Percentiles rank a stretch among this genome's conserved stretches.
phyloP scores from a whole-genome alignment of 2,888 invertebrate genomes.

The Drosophila setosimentum region DNA sequence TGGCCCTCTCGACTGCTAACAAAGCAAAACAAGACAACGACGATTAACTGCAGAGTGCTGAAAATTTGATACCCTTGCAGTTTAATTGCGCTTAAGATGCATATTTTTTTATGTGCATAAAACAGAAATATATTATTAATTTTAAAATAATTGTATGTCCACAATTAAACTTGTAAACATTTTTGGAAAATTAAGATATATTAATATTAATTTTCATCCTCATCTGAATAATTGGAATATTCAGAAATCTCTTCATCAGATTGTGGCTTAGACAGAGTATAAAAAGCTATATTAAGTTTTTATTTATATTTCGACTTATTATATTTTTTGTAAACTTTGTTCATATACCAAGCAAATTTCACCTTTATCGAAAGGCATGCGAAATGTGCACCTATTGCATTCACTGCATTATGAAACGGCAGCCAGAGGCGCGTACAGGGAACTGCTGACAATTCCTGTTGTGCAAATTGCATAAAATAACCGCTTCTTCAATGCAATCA shows the following conservation, averaged over 20 bases:
- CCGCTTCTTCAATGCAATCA: constrained; percentile 64
- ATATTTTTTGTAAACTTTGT: constrained; percentile 35
- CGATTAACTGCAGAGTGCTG: background rate
- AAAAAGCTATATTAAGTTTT: constrained; percentile 42
- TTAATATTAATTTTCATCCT: background rate
- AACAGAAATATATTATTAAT: background rate
- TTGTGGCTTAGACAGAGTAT: background rate
- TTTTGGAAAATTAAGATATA: background rate
- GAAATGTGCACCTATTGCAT: constrained; percentile 43
- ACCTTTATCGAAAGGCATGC: constrained; percentile 59
- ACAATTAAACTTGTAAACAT: background rate
- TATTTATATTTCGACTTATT: constrained; percentile 31
- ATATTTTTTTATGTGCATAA: background rate
- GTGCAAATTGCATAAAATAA: constrained; percentile 68
- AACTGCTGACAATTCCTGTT: constrained; percentile 62
- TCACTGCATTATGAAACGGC: constrained; percentile 67
- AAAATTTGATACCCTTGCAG: constrained; percentile 15
- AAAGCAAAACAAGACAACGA: constrained; percentile 26
- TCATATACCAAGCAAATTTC: constrained; percentile 60
- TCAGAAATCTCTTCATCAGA: background rate
- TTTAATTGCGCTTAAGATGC: background rate
- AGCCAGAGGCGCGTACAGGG: constrained; percentile 46
- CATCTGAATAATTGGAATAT: background rate
- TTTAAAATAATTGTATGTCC: background rate
- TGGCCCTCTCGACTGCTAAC: constrained; percentile 37